Base-by-base conservation (phyloP, 2,888 invertebrate genomes). In the Melinaea marsaeus region DNA sequence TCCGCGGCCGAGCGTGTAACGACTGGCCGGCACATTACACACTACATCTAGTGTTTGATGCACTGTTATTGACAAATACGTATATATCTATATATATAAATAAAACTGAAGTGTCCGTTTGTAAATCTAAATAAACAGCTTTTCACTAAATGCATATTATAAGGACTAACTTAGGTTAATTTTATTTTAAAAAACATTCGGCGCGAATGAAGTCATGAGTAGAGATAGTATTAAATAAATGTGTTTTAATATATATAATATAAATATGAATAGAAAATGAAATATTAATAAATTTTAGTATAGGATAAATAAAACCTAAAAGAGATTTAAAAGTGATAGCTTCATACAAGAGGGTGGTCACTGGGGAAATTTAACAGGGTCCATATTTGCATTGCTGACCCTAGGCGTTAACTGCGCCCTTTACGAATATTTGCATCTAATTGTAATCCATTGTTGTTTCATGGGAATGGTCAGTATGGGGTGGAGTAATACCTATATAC, bases 391-490 rank as follows among this genome's bases (percentile, higher is more conserved):
- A 81, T 84, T 68, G 79, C 80, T 87, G 86, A 88, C 88, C 88
- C 74, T 69, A 68, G 74, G 76, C 76, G 78, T 83, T 85, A 83
- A 83, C 79, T 79, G 42, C 78, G 72, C 71, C 66, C 61, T 56
- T 75, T 79, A 82, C 83, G 83, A 75, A 83, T 86, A 88, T 89
- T 88, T 88, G 85, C 89, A 88, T 88, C 80, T 88, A 85, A 86
- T 87, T 87, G 83, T 84, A 77, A 82, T 79, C 81, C 80, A 86
- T 89, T 88, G 85, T 86, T 76, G 68, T 78, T 73, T 77, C 84
- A 84, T 88, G 86, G 86, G 88, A 88, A 87, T 80, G 83, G 80
- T 73, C 74, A 70, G 72, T 57, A 71, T 58, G 68, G 66, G 69
- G 60, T 68, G 65, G 63, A 66, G 71, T 69, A 64, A 66, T 60